phyloP scores from a whole-genome alignment of 2,113 vertebrate species.

The Anseranas semipalmata region DNA sequence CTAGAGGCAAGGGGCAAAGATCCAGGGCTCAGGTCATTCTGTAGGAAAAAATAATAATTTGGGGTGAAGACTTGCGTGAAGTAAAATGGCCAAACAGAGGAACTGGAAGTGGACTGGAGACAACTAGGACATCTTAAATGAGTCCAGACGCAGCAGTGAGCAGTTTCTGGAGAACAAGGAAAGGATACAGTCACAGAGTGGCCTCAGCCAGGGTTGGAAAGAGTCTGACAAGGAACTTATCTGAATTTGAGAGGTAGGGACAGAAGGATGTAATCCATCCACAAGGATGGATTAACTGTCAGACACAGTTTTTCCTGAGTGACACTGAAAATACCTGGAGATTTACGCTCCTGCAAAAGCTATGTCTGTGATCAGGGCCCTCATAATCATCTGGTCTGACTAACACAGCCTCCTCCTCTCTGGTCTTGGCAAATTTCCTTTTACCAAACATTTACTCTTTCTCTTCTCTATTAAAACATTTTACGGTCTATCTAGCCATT shows the following conservation, averaged over 20 bases:
- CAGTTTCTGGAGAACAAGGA: neutral
- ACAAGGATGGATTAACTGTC: neutral
- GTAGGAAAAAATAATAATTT: neutral
- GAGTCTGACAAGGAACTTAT: neutral
- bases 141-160: neutral
- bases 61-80: neutral
- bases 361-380: too few species aligned
- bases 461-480: neutral
- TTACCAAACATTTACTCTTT: neutral
- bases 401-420: neutral
- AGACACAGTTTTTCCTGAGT: neutral
- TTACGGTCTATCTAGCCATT: rapidly evolving
- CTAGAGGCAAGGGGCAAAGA: neutral
- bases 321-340: neutral
- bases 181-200: neutral
- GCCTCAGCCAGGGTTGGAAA: neutral
- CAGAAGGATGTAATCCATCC: neutral
- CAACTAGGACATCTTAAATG: neutral
- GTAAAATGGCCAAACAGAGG: neutral
- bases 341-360: neutral
- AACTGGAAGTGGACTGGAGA: neutral
- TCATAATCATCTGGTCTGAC: neutral
- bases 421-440: neutral
- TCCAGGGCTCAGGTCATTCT: neutral
- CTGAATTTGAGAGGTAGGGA: neutral